A percentile compares a stretch with the other conserved stretches of the same genome.
Conservation (phyloP, 2,888 invertebrate genomes). For the Pristionchus exspectatus region DNA sequence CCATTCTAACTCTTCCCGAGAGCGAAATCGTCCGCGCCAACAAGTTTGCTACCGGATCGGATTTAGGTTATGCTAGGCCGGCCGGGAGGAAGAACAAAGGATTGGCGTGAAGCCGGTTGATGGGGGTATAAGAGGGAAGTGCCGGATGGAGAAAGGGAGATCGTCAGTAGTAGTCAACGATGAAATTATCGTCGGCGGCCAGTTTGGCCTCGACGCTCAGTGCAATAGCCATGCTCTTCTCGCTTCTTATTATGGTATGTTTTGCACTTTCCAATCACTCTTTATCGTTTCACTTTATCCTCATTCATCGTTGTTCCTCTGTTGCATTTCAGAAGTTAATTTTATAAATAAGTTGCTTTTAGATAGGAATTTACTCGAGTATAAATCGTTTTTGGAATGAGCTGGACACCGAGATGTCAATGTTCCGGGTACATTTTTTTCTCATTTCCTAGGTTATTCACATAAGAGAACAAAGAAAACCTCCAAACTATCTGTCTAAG, state of each 20-base stretch:
- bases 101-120: conserved; percentile 13
- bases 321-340: background rate
- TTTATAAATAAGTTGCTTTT: background rate
- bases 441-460: background rate
- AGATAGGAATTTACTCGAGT: conserved; percentile 41
- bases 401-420: conserved; percentile 24
- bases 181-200: conserved; percentile 47
- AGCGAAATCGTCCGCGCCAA: conserved; percentile 2
- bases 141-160: background rate
- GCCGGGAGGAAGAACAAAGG: conserved; percentile 38
- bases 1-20: conserved; percentile 17
- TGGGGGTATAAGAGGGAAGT: conserved; percentile 27
- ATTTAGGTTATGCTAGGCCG: conserved; percentile 17
- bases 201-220: conserved; percentile 27
- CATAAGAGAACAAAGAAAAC: background rate
- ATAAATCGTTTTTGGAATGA: conserved; percentile 29
- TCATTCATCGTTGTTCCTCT: background rate
- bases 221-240: background rate
- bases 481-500: background rate
- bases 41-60: conserved; percentile 38
- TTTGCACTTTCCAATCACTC: background rate
- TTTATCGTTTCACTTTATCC: background rate
- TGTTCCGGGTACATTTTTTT: background rate
- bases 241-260: conserved; percentile 13
- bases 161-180: background rate